Evolutionary conservation across 2,113 vertebrate genomes (phyloP), one percentile per base, ranked within the genome.

Genomic region (Vidua chalybeata): DNA sequence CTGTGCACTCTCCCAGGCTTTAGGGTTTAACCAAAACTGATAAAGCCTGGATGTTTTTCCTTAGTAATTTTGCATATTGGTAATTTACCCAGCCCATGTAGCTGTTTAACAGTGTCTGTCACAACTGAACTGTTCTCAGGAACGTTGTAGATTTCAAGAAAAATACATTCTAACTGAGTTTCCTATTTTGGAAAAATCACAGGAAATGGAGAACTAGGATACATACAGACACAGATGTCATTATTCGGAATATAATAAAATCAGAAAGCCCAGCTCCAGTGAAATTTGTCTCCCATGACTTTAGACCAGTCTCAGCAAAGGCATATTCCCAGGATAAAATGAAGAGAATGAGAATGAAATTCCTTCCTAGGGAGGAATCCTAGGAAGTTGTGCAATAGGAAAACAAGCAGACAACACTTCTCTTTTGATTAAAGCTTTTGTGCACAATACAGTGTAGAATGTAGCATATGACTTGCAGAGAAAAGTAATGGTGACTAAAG

Each of bases 271-370:
- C 75, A 30, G 33, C 45, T 94, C 78, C 84, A 85, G 27, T 71
- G 43, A 92, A 96, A 67, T 77, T 93, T 95, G 24, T 7, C 4
- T 71, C 78, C 94, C 46, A 12, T 88, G 73, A 84, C 55, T 71
- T 92, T 46, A 88, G 96, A 82, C 54, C 52, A 94, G 48, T 92
- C 64, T 91, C 86, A 86, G 19, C 69, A 93, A 41, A 97, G 67
- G 19, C 69, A 10, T 55, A 84, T 84, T 90, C 77, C 86, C 10
- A n/a, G 41, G 15, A 86, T 54, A 91, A 78, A 96, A 90, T 91
- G 87, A 72, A 90, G 58, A 62, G 74, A 91, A 6, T 48, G 46
- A 48, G 46, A 48, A 48, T 48, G 46, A 48, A 48, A 23, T 48
- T 48, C 46, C 46, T 48, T 48, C 46, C 51, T 35, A 35, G 59